phyloP scores from a whole-genome alignment of 1,140 invertebrate species.

The Drosophila sp. region DNA sequence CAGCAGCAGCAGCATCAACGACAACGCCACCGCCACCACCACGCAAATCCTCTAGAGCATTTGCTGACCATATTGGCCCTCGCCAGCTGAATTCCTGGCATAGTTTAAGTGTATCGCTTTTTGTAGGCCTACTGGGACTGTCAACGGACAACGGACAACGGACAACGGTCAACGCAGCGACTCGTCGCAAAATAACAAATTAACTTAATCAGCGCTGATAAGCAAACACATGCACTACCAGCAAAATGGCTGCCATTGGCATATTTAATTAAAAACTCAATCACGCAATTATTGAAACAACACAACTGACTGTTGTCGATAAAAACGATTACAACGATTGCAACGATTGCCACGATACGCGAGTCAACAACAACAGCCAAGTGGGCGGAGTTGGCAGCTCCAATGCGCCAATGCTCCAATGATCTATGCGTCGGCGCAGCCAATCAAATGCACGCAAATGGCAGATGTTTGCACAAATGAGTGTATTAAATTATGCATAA shows the following conservation, averaged over 20 bases:
- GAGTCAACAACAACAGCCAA: neutral
- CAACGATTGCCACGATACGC: conserved; percentile 7
- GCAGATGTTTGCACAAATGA: conserved; percentile 48
- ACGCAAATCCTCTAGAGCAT: conserved; percentile 82
- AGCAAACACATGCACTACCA: conserved; percentile 29
- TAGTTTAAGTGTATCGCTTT: conserved; percentile 81
- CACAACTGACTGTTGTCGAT: neutral
- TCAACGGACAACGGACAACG: neutral
- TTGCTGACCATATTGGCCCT: conserved; percentile 73
- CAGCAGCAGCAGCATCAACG: conserved; percentile 2
- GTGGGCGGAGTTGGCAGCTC: conserved; percentile 37
- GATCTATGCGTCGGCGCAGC: conserved; percentile 68
- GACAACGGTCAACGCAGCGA: too few species aligned
- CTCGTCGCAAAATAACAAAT: conserved; percentile 68
- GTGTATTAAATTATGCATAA: conserved; percentile 66
- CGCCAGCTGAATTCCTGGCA: conserved; percentile 69
- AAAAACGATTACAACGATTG: conserved; percentile 3
- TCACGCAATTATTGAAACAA: conserved; percentile 44
- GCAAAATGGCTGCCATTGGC: conserved; percentile 45
- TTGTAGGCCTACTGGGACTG: conserved; percentile 45
- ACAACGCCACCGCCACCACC: conserved; percentile 36
- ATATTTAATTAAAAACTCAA: conserved; percentile 68
- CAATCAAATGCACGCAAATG: conserved; percentile 55
- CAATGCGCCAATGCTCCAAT: too few species aligned
- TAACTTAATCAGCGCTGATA: conserved; percentile 77